Percentiles rank a stretch among this genome's conserved stretches.
Evolutionary conservation across 1,140 invertebrate species (phyloP).

Genomic region (Euwallacea similis): DNA sequence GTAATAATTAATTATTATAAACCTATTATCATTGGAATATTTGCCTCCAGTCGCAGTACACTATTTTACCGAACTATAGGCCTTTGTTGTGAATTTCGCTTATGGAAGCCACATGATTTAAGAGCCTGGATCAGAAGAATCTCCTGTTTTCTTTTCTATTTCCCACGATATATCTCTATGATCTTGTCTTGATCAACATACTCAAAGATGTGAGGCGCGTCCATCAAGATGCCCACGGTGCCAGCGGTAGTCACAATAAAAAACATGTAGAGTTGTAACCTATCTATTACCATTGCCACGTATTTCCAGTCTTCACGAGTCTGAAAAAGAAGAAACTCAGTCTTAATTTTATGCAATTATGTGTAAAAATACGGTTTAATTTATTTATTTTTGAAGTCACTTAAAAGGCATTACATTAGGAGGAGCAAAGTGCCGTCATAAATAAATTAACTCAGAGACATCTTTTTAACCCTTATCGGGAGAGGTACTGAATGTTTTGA

Average conservation of each 20-base stretch:
- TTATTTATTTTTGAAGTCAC: too few relatives aligned
- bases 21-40: conserved; percentile 24
- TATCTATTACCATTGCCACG: conserved; percentile 98
- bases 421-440: too few relatives aligned
- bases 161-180: conserved; percentile 91
- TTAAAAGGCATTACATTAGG: too few relatives aligned
- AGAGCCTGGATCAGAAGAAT: conserved; percentile 35
- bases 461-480: too few relatives aligned
- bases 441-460: too few relatives aligned
- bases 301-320: conserved; percentile 99
- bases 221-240: conserved; percentile 96
- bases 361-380: too few relatives aligned
- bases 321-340: conserved; percentile 58
- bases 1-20: conserved; percentile 27
- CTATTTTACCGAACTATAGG: conserved; percentile 41
- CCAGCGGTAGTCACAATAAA: conserved; percentile 93
- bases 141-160: conserved; percentile 59
- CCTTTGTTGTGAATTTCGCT: conserved; percentile 42
- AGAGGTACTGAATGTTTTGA: too few relatives aligned
- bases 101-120: conserved; percentile 46
- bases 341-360: too few relatives aligned
- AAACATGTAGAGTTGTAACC: conserved; percentile 95
- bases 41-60: conserved; percentile 33
- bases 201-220: conserved; percentile 99
- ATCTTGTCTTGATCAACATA: conserved; percentile 97